phyloP scores from a whole-genome alignment of 1,140 invertebrate species.

The Pogonus chalceus region DNA sequence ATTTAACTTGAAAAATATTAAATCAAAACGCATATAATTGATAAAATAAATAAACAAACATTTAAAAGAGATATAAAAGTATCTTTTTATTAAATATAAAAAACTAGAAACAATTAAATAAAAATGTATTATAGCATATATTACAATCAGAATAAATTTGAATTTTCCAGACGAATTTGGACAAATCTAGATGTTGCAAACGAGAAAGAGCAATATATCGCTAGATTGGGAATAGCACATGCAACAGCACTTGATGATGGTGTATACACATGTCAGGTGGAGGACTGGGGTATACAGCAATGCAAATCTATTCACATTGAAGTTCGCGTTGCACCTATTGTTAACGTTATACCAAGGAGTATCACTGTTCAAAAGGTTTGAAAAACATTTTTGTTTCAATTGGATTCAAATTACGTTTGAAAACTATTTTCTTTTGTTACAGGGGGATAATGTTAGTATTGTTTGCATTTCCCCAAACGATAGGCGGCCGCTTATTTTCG shows the following conservation, averaged over 20 bases:
- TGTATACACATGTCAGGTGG: constrained; percentile 60
- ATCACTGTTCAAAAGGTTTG: constrained; percentile 59
- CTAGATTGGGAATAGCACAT: constrained; percentile 55
- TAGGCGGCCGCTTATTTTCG: constrained; percentile 48
- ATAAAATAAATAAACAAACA: no score
- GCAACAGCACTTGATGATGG: constrained; percentile 57
- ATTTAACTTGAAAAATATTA: no score
- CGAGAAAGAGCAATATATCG: constrained; percentile 29
- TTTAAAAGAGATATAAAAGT: no score
- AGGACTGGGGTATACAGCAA: constrained; percentile 62
- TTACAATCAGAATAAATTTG: no score
- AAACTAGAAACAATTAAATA: no score
- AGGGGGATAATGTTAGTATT: constrained; percentile 55
- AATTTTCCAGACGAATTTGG: not conserved
- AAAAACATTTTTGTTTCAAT: not conserved
- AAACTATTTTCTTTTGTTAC: constrained; percentile 19
- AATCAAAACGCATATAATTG: no score
- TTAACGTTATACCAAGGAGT: constrained; percentile 61
- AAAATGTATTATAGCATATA: no score
- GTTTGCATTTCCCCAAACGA: constrained; percentile 51
- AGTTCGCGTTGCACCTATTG: constrained; percentile 53
- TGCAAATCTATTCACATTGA: constrained; percentile 58
- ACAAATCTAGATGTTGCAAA: not conserved
- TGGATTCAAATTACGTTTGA: constrained; percentile 8
- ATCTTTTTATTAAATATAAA: no score